A percentile compares a stretch with the other conserved stretches of the same genome.
Evolutionary conservation across 2,888 invertebrate genomes (phyloP).

Genomic region (Drosophila sordidula): DNA sequence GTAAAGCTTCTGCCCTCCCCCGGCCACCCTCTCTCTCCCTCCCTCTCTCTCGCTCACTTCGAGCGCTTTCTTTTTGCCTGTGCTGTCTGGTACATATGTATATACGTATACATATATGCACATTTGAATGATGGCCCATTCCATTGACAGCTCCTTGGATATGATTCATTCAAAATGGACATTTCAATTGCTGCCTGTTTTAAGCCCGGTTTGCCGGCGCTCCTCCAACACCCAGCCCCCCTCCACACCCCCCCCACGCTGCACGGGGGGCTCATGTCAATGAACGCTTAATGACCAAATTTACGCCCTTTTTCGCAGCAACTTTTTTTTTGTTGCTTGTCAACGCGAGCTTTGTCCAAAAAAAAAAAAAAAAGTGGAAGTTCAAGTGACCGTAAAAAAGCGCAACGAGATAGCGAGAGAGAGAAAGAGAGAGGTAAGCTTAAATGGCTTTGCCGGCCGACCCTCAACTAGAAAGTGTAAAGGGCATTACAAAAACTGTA

Average conservation of each 20-base stretch:
- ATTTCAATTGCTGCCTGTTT: slow-evolving; percentile 26
- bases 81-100: background rate
- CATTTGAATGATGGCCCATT: slow-evolving; percentile 30
- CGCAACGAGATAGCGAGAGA: slow-evolving; percentile 1
- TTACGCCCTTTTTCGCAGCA: slow-evolving; percentile 60
- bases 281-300: slow-evolving; percentile 67
- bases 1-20: background rate
- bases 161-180: slow-evolving; percentile 31
- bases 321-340: slow-evolving; percentile 35
- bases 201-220: background rate
- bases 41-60: slow-evolving; percentile 1
- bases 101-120: too few relatives aligned
- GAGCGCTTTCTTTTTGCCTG: slow-evolving; percentile 41
- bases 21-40: background rate
- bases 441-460: slow-evolving; percentile 31
- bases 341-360: slow-evolving; percentile 24
- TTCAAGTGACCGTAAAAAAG: slow-evolving; percentile 49
- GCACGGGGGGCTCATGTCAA: slow-evolving; percentile 48
- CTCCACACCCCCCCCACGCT: background rate
- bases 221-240: background rate
- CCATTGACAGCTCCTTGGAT: slow-evolving; percentile 36
- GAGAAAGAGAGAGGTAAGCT: slow-evolving; percentile 1
- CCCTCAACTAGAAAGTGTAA: slow-evolving; percentile 46
- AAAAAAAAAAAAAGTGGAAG: slow-evolving; percentile 44
- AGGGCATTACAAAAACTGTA: slow-evolving; percentile 7